Evolutionary conservation across 2,113 vertebrate species (phyloP).

Genomic region (Passerina amoena): DNA sequence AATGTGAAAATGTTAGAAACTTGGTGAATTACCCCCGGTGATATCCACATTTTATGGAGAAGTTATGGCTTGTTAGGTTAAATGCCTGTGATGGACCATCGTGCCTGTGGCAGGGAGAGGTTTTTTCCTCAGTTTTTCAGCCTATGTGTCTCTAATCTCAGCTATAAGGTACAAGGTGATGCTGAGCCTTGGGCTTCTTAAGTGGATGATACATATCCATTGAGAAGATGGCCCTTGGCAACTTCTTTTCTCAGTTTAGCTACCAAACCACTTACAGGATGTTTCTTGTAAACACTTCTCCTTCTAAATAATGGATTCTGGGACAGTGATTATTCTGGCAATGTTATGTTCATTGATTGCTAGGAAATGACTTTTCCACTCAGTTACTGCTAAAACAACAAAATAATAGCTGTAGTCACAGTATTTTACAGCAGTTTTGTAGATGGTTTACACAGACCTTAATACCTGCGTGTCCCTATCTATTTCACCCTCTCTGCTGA

Average conservation of each 20-base stretch:
- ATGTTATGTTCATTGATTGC: neutral
- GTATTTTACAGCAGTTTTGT: neutral
- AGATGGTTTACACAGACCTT: neutral
- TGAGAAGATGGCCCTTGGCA: neutral
- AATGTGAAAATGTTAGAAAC: neutral
- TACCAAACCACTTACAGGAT: neutral
- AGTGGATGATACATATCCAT: neutral
- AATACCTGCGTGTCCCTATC: neutral
- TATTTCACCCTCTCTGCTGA: neutral
- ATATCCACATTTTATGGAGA: neutral
- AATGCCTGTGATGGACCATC: neutral
- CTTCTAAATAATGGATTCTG: neutral
- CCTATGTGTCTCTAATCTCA: neutral
- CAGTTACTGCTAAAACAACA: neutral
- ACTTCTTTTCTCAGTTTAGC: neutral
- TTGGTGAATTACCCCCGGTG: neutral
- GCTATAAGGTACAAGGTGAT: neutral
- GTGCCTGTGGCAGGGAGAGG: neutral
- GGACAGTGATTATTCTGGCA: neutral
- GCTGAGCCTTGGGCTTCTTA: rapidly evolving
- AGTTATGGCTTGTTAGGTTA: neutral
- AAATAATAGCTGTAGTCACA: neutral
- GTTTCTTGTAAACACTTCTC: neutral
- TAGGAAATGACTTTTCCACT: neutral
- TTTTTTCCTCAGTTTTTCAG: neutral